A percentile compares a stretch with the other conserved stretches of the same genome.
Evolutionary conservation across 2,888 invertebrate species (phyloP).

Genomic region (Toxonevra muliebris): DNA sequence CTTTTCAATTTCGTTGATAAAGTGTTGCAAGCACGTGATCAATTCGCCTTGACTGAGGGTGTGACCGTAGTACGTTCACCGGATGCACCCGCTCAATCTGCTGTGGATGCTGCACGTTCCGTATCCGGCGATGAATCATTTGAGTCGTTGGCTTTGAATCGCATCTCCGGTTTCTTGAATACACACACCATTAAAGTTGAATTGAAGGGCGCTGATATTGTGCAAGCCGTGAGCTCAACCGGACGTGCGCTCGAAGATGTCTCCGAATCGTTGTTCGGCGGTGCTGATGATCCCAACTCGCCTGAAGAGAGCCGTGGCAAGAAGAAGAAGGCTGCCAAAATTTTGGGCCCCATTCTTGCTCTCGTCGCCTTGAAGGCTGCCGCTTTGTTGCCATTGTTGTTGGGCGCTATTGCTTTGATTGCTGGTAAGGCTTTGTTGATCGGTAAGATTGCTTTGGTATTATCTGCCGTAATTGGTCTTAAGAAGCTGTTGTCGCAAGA

Average conservation of each 20-base stretch:
- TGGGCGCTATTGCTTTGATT: constrained; percentile 84
- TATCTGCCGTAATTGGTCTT: constrained; percentile 84
- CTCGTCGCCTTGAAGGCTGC: constrained; percentile 81
- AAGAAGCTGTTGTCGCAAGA: constrained; percentile 83
- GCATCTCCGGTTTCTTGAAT: constrained; percentile 79
- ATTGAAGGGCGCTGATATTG: constrained; percentile 84
- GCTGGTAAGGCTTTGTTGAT: constrained; percentile 86
- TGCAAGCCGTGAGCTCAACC: constrained; percentile 80
- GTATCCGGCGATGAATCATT: constrained; percentile 73
- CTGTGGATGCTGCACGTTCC: constrained; percentile 77
- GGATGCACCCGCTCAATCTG: constrained; percentile 67
- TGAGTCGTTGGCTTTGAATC: constrained; percentile 72
- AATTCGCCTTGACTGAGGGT: constrained; percentile 81
- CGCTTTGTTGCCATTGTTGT: constrained; percentile 78
- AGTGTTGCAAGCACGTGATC: constrained; percentile 82
- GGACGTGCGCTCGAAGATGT: constrained; percentile 83
- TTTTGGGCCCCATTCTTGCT: constrained; percentile 79
- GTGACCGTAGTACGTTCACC: constrained; percentile 83
- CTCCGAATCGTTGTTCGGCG: constrained; percentile 72
- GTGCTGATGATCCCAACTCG: constrained; percentile 67
- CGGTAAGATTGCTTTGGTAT: constrained; percentile 84
- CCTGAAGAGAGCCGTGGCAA: constrained; percentile 79
- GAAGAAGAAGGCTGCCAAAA: constrained; percentile 83
- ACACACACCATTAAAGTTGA: constrained; percentile 85
- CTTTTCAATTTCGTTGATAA: constrained; percentile 88